These are phyloP conservation scores for Drosophila serrata DNA, from an alignment of 1,140 invertebrate genomes.

Conservation along the genomic window DNA sequence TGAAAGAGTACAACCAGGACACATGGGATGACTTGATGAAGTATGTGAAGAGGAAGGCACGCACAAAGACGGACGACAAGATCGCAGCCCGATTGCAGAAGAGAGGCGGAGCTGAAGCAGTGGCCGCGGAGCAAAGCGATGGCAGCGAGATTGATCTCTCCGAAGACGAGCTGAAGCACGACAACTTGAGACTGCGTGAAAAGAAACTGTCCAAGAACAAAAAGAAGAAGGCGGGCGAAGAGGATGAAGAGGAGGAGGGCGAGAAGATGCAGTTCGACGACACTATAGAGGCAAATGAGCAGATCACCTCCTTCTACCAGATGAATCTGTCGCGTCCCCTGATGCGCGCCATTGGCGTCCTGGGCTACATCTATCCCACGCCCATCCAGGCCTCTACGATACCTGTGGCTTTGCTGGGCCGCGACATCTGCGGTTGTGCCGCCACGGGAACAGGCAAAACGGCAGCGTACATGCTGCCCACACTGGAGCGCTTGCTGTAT, in stretches of 20 bases:
- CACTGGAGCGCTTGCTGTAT: conserved; percentile 96
- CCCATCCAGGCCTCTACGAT: conserved; percentile 98
- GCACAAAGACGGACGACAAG: conserved; percentile 94
- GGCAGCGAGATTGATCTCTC: conserved; percentile 87
- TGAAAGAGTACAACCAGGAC: conserved; percentile 92
- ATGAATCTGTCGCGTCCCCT: conserved; percentile 97
- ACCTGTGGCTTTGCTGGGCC: conserved; percentile 94
- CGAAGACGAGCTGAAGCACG: conserved; percentile 90
- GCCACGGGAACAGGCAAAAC: conserved; percentile 99
- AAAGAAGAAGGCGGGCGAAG: conserved; percentile 86
- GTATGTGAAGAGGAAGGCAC: conserved; percentile 92
- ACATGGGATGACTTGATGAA: conserved; percentile 94
- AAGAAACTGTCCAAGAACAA: conserved; percentile 87
- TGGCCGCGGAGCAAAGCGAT: conserved; percentile 69
- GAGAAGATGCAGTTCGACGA: conserved; percentile 91
- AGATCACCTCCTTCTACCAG: conserved; percentile 93
- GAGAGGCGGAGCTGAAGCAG: conserved; percentile 87
- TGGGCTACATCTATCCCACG: conserved; percentile 97
- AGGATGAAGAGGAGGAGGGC: conserved; percentile 86
- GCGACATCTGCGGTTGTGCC: conserved; percentile 84
- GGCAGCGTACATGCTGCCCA: conserved; percentile 99
- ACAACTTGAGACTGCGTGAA: conserved; percentile 87
- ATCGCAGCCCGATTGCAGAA: conserved; percentile 85
- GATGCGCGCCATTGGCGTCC: conserved; percentile 93
- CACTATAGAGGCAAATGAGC: conserved; percentile 88